A percentile compares a stretch with the other conserved stretches of the same genome.
Conservation (phyloP, 1,140 invertebrate genomes). For the Chironomus tepperi region DNA sequence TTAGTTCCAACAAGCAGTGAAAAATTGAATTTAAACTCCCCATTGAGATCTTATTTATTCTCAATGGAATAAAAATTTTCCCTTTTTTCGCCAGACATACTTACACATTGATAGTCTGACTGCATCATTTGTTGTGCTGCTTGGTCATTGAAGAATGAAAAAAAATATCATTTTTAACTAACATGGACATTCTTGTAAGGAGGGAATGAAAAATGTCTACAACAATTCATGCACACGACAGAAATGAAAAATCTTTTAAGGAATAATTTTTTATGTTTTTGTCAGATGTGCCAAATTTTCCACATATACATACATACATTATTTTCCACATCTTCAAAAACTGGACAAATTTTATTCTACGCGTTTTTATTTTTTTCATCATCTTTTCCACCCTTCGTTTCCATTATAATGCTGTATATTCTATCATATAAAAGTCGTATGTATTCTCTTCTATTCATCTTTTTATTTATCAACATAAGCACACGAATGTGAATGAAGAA, state of each 20-base stretch:
- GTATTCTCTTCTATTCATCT: neutral
- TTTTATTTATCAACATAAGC: neutral
- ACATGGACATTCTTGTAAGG: neutral
- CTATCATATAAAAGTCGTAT: neutral
- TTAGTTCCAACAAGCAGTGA: neutral
- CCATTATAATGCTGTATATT: neutral
- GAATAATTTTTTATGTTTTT: neutral
- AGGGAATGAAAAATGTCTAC: neutral
- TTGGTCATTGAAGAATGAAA: neutral
- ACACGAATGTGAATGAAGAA: neutral
- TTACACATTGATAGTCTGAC: neutral
- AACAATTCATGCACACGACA: neutral
- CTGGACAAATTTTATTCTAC: neutral
- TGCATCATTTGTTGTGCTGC: neutral
- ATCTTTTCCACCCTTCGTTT: neutral
- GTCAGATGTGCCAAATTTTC: neutral
- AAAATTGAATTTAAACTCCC: constrained; percentile 2
- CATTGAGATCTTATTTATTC: neutral
- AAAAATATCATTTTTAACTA: constrained; percentile 3
- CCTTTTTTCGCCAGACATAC: neutral
- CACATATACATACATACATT: no score
- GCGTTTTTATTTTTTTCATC: neutral
- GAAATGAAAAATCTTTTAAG: neutral
- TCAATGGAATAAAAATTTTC: neutral
- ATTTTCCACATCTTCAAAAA: neutral